phyloP scores from a whole-genome alignment of 2,113 vertebrate genomes.

The Zosterops lateralis region DNA sequence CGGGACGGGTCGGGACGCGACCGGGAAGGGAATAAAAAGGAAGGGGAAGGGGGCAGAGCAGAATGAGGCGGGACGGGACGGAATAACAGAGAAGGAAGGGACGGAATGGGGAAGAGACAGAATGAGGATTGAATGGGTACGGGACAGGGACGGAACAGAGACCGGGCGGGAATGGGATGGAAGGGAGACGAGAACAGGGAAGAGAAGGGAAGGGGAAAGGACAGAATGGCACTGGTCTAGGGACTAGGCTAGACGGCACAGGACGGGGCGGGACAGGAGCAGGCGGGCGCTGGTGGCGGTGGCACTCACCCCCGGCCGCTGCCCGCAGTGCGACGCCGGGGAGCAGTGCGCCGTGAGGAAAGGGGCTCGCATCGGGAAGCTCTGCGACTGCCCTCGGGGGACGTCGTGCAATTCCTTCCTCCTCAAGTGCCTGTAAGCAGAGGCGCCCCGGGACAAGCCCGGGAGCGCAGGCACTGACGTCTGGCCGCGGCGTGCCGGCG shows the following conservation, averaged over 20 bases:
- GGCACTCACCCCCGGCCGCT: not conserved
- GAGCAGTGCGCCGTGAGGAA: conserved; percentile 82
- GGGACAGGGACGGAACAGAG: too few species aligned
- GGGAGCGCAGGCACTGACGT: not conserved
- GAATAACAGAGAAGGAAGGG: not conserved
- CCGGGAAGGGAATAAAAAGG: too few species aligned
- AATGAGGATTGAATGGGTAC: too few species aligned
- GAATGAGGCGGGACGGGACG: not conserved
- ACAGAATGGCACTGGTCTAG: not conserved
- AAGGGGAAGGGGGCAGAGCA: too few species aligned
- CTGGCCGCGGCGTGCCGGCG: not conserved
- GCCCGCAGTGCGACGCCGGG: conserved; percentile 78
- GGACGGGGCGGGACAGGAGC: not conserved
- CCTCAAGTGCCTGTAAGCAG: conserved; percentile 79
- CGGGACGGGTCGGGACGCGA: not conserved
- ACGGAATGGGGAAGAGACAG: too few species aligned
- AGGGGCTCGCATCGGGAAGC: conserved; percentile 81
- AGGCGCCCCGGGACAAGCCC: not conserved
- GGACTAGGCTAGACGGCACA: too few species aligned
- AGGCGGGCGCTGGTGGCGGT: not conserved
- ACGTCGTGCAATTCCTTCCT: conserved; percentile 84
- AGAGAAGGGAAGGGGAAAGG: not conserved
- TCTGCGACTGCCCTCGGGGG: conserved; percentile 81
- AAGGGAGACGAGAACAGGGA: not conserved
- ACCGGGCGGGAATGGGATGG: too few species aligned